Evolutionary conservation across 2,888 invertebrate genomes (phyloP).

Genomic region (Andrena flavipes): DNA sequence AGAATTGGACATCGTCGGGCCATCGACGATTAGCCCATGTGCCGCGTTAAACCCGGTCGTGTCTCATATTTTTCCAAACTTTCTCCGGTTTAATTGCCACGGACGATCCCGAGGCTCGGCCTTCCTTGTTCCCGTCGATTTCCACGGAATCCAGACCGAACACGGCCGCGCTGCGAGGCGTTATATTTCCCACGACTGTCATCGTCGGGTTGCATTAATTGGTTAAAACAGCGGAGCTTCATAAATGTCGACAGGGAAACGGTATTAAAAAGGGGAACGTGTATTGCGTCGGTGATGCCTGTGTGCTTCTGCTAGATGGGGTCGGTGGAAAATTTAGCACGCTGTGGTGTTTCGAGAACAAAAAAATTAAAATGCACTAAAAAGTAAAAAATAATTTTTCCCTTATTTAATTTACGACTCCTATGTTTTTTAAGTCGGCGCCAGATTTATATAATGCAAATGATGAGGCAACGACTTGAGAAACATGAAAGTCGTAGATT

Average conservation of each 20-base stretch:
- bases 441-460: no score
- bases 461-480: no score
- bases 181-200: conserved; percentile 54
- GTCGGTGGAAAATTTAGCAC: not conserved
- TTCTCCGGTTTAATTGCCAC: conserved; percentile 33
- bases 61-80: conserved; percentile 50
- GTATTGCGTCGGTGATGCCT: not conserved
- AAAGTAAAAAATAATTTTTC: not conserved
- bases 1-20: conserved; percentile 50
- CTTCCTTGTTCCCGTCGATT: not conserved
- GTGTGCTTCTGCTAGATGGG: not conserved
- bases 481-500: no score
- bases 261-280: conserved; percentile 16
- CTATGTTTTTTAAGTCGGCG: no score
- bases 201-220: conserved; percentile 47
- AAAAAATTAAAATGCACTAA: no score
- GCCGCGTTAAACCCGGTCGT: conserved; percentile 29
- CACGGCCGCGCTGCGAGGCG: not conserved
- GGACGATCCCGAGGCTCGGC: not conserved
- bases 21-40: conserved; percentile 57
- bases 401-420: no score
- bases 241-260: conserved; percentile 15
- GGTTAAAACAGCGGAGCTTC: conserved; percentile 23
- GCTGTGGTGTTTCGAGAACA: not conserved
- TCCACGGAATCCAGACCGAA: not conserved